Percentiles rank a stretch among this genome's conserved stretches.
Evolutionary conservation across 1,140 invertebrate species (phyloP).

Genomic region (Maconellicoccus hirsutus): DNA sequence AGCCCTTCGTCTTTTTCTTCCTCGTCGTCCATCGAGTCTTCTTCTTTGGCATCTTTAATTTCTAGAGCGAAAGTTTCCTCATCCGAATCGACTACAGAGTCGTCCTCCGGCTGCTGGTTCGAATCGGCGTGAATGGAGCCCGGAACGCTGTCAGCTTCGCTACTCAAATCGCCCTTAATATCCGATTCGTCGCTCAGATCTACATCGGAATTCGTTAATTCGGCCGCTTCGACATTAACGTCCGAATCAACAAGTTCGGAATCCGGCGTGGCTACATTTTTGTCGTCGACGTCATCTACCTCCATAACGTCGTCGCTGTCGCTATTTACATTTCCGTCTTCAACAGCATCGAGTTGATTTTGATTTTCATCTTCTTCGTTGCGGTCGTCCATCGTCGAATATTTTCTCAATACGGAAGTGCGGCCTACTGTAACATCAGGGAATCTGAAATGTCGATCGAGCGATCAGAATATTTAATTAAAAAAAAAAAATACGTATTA

Average conservation of each 20-base stretch:
- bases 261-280: background rate
- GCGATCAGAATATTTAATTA: too few relatives aligned
- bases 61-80: background rate
- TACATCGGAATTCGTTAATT: background rate
- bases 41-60: background rate
- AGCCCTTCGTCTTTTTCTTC: too few relatives aligned
- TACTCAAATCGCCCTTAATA: background rate
- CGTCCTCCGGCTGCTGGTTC: background rate
- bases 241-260: background rate
- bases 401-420: too few relatives aligned
- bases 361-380: background rate
- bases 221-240: background rate
- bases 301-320: background rate
- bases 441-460: too few relatives aligned
- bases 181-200: background rate
- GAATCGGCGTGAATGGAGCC: background rate
- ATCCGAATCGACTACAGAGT: too few relatives aligned
- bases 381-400: background rate
- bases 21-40: background rate
- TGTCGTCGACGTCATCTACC: background rate
- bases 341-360: background rate
- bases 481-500: too few relatives aligned
- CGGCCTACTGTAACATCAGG: too few relatives aligned
- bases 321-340: background rate
- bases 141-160: background rate